Conservation (phyloP, 2,888 invertebrate species). For the Morinoia aosen region DNA sequence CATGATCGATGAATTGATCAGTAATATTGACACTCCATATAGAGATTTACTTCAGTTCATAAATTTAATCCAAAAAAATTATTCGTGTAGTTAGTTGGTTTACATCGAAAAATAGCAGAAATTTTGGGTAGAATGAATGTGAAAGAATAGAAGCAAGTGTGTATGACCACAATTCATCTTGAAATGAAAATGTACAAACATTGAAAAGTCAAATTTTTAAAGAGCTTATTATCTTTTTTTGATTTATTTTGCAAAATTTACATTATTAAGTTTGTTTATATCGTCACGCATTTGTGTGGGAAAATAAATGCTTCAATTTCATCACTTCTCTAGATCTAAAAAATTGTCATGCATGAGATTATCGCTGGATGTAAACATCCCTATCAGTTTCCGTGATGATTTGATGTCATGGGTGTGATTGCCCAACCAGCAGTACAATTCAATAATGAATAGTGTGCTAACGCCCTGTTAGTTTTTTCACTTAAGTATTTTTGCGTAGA, state of each 20-base stretch:
- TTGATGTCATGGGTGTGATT: conserved; percentile 18
- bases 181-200: neutral
- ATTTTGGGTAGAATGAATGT: neutral
- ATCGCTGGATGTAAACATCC: conserved; percentile 33
- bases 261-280: neutral
- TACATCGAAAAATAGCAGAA: neutral
- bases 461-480: neutral
- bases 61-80: too few relatives aligned
- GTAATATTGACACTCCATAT: neutral
- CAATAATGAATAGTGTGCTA: neutral
- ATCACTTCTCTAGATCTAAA: neutral
- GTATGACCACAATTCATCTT: neutral
- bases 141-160: neutral
- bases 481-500: neutral
- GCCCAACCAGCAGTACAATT: neutral
- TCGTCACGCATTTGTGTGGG: neutral
- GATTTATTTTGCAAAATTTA: neutral
- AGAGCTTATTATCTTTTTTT: neutral
- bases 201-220: neutral
- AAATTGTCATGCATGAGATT: conserved; percentile 6
- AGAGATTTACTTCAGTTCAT: neutral
- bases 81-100: neutral
- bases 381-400: conserved; percentile 48
- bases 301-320: neutral
- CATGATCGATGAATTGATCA: conserved; percentile 25